Percentiles rank a stretch among this genome's conserved stretches.
Conservation (phyloP, 2,888 invertebrate genomes). For the Thecophora atra region DNA sequence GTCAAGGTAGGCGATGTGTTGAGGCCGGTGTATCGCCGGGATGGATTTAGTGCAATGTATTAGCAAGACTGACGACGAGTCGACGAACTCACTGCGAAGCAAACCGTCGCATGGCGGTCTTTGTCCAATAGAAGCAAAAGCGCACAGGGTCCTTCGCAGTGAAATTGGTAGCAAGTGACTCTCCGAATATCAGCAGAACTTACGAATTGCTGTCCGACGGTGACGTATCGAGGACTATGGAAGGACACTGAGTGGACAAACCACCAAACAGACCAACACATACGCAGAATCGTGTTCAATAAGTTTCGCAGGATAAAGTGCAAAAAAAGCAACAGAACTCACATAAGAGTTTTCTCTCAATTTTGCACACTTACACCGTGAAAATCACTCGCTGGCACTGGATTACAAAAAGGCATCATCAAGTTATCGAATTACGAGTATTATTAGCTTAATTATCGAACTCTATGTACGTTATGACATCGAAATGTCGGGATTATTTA, state of each 20-base stretch:
- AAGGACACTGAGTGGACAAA: neutral
- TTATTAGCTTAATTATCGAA: no score
- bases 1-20: neutral
- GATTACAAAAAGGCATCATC: no score
- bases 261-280: neutral
- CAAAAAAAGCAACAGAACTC: conserved; percentile 19
- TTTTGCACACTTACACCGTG: conserved; percentile 14
- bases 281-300: neutral
- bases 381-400: conserved; percentile 5
- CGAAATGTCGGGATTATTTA: no score
- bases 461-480: no score
- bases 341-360: conserved; percentile 23
- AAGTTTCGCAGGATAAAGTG: conserved; percentile 10
- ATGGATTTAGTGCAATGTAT: neutral
- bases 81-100: neutral
- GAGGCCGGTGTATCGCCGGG: neutral
- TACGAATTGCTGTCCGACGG: neutral
- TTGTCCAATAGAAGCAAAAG: neutral
- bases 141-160: neutral
- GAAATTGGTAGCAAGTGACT: neutral
- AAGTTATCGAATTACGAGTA: no score
- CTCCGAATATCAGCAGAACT: neutral
- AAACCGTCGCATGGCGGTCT: no score
- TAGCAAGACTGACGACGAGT: neutral
- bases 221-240: neutral